phyloP scores from a whole-genome alignment of 30 jellyfish, hydroid and myxozoan genomes.

The Hydractinia symbiolongicarpus region DNA sequence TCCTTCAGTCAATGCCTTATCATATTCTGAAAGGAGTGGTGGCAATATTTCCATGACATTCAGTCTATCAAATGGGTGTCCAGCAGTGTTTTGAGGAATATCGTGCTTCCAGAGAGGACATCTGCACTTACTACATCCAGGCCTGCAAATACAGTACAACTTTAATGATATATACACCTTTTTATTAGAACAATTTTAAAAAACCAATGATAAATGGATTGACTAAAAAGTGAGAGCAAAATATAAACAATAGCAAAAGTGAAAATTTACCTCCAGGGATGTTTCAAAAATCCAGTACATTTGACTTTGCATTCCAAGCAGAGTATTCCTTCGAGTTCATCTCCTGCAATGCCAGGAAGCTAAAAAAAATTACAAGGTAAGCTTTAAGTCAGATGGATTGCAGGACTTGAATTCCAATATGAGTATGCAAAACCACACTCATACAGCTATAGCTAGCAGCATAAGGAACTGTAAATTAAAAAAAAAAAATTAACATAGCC shows the following conservation, averaged over 20 bases:
- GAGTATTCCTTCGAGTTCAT: slow-evolving; percentile 47
- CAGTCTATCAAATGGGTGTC: slow-evolving; percentile 69
- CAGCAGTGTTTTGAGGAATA: slow-evolving; percentile 64
- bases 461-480: no score
- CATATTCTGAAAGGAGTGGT: slow-evolving; percentile 87
- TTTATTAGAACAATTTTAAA: neutral
- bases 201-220: neutral
- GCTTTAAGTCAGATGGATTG: no score
- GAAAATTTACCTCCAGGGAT: slow-evolving; percentile 78
- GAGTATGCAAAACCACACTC: no score
- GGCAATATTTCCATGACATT: slow-evolving; percentile 84
- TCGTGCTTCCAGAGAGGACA: slow-evolving; percentile 97
- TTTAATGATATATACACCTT: neutral
- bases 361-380: no score
- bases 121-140: slow-evolving; percentile 95
- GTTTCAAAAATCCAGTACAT: slow-evolving; percentile 85
- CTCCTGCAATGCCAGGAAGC: no score
- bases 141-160: slow-evolving; percentile 31
- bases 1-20: slow-evolving; percentile 76
- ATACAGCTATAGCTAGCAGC: no score
- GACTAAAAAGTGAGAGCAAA: neutral
- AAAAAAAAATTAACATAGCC: no score
- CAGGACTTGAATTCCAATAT: no score
- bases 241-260: no score
- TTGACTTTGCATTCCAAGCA: slow-evolving; percentile 76